These are phyloP conservation scores for Dryas iulia DNA, from an alignment of 1,140 invertebrate genomes.

Conservation along the genomic window DNA sequence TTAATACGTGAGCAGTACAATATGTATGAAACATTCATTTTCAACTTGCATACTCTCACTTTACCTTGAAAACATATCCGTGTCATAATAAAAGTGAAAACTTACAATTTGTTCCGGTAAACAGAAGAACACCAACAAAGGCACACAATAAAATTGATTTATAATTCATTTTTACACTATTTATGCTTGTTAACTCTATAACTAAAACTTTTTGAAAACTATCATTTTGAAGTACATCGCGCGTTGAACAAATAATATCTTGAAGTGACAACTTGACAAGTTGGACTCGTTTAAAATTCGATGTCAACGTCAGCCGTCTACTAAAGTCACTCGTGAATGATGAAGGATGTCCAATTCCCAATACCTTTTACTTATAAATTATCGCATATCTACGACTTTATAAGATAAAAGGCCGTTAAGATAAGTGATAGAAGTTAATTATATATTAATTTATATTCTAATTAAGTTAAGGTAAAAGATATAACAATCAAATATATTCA, in stretches of 20 bases:
- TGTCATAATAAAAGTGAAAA: conserved; percentile 44
- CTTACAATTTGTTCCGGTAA: conserved; percentile 60
- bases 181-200: not conserved
- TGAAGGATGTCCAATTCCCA: not conserved
- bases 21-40: conserved; percentile 4
- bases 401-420: not conserved
- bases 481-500: too few relatives aligned
- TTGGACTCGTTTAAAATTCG: not conserved
- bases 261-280: not conserved
- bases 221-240: not conserved
- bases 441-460: not conserved
- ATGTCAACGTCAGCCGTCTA: not conserved
- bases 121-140: conserved; percentile 38
- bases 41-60: conserved; percentile 55
- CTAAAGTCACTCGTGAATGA: not conserved
- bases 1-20: not conserved
- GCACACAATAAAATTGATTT: conserved; percentile 37
- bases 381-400: not conserved
- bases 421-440: not conserved
- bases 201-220: not conserved
- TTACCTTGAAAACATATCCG: conserved; percentile 69
- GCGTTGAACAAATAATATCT: not conserved
- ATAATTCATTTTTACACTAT: conserved; percentile 45
- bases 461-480: not conserved
- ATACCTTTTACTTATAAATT: not conserved